A percentile compares a stretch with the other conserved stretches of the same genome.
Evolutionary conservation across 2,797 vertebrate genomes (phyloP).

Genomic region (Hafferia zeledoni): DNA sequence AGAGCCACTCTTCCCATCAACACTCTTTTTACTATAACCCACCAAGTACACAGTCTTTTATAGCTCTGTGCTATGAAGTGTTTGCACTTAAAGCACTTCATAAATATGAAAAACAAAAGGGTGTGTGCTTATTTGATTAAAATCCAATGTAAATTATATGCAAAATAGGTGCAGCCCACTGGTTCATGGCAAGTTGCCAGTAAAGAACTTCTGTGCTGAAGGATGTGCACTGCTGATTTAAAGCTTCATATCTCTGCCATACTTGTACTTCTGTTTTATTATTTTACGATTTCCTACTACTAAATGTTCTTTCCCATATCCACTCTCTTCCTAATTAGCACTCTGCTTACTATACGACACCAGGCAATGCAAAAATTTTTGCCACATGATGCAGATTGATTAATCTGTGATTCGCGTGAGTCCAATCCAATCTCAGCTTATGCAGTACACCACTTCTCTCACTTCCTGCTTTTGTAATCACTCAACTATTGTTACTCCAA

Average conservation of each 20-base stretch:
- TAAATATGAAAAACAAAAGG: slow-evolving; percentile 6
- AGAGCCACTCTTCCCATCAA: neutral
- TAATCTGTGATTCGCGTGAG: neutral
- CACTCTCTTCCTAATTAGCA: neutral
- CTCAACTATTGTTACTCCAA: neutral
- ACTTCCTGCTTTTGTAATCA: neutral
- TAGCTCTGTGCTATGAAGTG: neutral
- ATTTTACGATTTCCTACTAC: neutral
- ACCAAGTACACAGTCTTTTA: neutral
- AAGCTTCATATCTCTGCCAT: neutral
- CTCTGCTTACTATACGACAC: neutral
- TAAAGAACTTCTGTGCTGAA: neutral
- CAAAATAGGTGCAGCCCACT: neutral
- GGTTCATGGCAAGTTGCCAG: neutral
- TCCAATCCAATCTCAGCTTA: neutral
- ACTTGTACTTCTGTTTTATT: neutral
- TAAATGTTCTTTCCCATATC: neutral
- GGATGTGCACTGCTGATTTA: neutral
- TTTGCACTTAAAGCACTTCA: neutral
- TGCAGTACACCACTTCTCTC: accelerated
- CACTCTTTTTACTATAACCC: neutral
- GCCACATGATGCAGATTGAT: neutral
- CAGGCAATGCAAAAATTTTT: neutral
- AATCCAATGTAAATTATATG: slow-evolving; percentile 13
- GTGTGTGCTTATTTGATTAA: neutral